These are phyloP conservation scores for Drosophila pectinifera DNA, from an alignment of 1,140 invertebrate species.

Conservation along the genomic window DNA sequence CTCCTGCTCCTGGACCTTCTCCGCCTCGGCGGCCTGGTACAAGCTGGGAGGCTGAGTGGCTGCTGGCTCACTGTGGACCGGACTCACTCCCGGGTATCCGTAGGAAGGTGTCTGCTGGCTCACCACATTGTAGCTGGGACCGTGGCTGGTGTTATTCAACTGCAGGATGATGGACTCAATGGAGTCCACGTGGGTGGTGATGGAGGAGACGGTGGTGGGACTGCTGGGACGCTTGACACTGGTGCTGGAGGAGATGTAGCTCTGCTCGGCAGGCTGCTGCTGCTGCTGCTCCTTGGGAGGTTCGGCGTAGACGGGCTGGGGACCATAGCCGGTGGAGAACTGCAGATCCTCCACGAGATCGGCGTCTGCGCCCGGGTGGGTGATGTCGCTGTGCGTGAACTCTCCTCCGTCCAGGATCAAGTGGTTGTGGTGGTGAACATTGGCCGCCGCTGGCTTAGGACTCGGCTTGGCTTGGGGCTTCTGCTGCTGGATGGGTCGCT, in stretches of 20 bases:
- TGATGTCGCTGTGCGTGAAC: constrained; percentile 84
- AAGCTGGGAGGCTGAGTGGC: constrained; percentile 36
- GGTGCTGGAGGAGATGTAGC: constrained; percentile 75
- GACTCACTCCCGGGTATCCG: constrained; percentile 26
- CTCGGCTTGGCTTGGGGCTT: constrained; percentile 39
- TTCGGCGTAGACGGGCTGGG: constrained; percentile 71
- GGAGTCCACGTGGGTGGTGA: constrained; percentile 86
- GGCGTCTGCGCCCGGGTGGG: constrained; percentile 82
- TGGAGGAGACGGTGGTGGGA: constrained; percentile 73
- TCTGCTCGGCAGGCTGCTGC: constrained; percentile 42
- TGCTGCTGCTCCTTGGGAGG: constrained; percentile 57
- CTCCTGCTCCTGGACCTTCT: constrained; percentile 41
- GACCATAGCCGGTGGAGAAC: constrained; percentile 82
- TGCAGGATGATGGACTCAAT: constrained; percentile 89
- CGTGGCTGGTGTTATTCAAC: constrained; percentile 87
- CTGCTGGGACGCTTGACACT: constrained; percentile 64
- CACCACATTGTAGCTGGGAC: constrained; percentile 80
- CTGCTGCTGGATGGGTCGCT: constrained; percentile 45
- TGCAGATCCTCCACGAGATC: constrained; percentile 80
- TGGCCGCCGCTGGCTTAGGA: constrained; percentile 34
- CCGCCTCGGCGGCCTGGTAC: constrained; percentile 44
- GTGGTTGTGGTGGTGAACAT: constrained; percentile 70
- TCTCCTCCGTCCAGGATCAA: constrained; percentile 66
- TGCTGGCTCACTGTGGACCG: constrained; percentile 28
- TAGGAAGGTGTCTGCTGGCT: constrained; percentile 72